Conservation (phyloP, 2,888 invertebrate genomes). For the Anorthoa munda region DNA sequence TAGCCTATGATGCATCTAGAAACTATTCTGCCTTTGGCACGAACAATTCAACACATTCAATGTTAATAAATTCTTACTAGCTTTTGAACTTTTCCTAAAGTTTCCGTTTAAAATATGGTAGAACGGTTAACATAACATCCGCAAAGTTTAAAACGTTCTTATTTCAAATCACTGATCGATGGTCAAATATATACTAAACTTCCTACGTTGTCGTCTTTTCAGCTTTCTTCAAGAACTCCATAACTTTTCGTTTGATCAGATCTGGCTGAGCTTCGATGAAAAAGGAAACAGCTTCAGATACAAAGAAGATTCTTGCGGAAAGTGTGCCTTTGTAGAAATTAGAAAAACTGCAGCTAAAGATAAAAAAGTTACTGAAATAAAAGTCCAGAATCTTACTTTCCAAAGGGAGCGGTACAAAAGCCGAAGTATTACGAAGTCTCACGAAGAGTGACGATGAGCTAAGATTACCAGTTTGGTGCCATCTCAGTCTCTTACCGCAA, state of each 20-base stretch:
- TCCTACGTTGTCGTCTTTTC: neutral
- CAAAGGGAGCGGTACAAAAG: constrained; percentile 23
- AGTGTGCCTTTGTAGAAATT: neutral
- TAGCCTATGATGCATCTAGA: constrained; percentile 13
- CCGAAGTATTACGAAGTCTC: constrained; percentile 35
- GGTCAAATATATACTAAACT: neutral
- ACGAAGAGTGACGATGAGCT: constrained; percentile 34
- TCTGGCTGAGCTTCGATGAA: neutral
- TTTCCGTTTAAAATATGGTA: neutral
- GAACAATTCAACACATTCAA: constrained; percentile 5
- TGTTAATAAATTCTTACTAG: neutral
- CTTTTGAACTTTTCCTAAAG: constrained; percentile 5
- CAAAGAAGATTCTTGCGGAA: neutral
- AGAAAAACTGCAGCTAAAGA: constrained; percentile 3
- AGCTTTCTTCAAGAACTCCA: neutral
- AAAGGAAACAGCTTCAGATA: neutral
- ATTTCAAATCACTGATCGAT: neutral
- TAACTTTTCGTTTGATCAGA: neutral
- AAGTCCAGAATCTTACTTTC: constrained; percentile 36
- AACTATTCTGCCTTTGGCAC: constrained; percentile 20
- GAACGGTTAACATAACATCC: neutral
- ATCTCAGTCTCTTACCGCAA: constrained; percentile 33
- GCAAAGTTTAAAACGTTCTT: neutral
- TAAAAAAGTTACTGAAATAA: neutral
- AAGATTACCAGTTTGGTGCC: constrained; percentile 47